A percentile compares a stretch with the other conserved stretches of the same genome.
Conservation (phyloP, 2,113 vertebrate species). For the Etia nguti region DNA sequence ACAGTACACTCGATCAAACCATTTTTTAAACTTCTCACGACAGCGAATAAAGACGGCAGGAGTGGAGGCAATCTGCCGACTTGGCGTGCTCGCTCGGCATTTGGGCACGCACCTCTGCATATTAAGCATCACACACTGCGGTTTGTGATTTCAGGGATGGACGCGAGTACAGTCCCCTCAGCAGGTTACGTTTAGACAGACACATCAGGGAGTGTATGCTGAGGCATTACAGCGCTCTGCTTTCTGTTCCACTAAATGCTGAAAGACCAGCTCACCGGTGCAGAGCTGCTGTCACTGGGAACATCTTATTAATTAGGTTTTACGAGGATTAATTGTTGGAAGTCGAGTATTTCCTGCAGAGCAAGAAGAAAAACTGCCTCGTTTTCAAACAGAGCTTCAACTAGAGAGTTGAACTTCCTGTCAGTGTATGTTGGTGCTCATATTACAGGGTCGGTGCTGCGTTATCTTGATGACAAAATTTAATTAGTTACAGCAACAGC, state of each 20-base stretch:
- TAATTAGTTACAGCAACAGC: not conserved
- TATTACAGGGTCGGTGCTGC: not conserved
- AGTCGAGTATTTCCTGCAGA: not conserved
- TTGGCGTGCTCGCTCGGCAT: not conserved
- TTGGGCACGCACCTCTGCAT: not conserved
- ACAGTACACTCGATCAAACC: not conserved
- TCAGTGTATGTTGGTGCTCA: not conserved
- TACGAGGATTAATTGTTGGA: not conserved
- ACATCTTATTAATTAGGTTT: not conserved
- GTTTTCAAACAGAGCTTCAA: not conserved
- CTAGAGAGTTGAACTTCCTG: not conserved
- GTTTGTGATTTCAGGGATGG: constrained; percentile 25
- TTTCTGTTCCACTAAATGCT: constrained; percentile 3
- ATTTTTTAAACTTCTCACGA: not conserved
- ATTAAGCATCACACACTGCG: constrained; percentile 13
- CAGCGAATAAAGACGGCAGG: not conserved
- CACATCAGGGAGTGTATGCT: not conserved
- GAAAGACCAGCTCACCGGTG: not conserved
- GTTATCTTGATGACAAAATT: not conserved
- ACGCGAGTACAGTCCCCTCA: not conserved
- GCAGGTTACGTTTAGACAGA: not conserved
- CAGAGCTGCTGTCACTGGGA: not conserved
- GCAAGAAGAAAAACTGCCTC: not conserved
- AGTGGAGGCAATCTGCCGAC: not conserved
- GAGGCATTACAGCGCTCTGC: not conserved